Evolutionary conservation across 1,140 invertebrate genomes (phyloP).

Genomic region (Macrobrachium rosenbergii): DNA sequence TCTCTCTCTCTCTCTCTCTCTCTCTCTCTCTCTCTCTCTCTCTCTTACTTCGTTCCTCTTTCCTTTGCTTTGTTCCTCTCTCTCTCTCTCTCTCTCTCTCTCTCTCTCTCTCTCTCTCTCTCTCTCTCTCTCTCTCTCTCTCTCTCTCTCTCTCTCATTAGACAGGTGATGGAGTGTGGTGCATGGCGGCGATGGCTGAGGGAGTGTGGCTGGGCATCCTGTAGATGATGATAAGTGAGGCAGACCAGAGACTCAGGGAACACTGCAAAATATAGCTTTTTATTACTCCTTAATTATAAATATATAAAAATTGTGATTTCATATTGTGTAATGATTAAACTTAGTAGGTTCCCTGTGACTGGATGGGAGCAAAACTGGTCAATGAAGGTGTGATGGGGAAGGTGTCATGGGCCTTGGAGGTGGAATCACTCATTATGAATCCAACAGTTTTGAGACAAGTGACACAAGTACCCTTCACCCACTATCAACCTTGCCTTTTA

Average conservation of each 20-base stretch:
- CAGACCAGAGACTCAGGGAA: conserved; percentile 47
- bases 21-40: too few relatives aligned
- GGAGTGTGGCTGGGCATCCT: conserved; percentile 60
- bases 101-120: conserved; percentile 25
- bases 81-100: too few relatives aligned
- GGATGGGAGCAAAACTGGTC: conserved; percentile 27
- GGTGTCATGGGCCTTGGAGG: conserved; percentile 2
- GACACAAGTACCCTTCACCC: conserved; percentile 14
- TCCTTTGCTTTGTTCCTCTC: too few relatives aligned
- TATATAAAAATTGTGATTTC: conserved; percentile 34
- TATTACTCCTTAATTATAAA: conserved; percentile 27
- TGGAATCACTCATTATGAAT: too few relatives aligned
- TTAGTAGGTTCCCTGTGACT: conserved; percentile 19
- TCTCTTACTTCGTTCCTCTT: too few relatives aligned
- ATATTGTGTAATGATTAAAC: conserved; percentile 35
- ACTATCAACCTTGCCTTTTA: neutral
- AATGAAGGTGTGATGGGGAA: conserved; percentile 32
- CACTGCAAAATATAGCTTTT: conserved; percentile 38
- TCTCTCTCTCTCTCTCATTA: conserved; percentile 49
- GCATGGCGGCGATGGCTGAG: conserved; percentile 56
- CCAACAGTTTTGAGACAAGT: neutral
- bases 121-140: conserved; percentile 1
- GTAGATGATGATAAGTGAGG: conserved; percentile 42
- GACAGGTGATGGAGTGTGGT: conserved; percentile 61
- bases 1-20: neutral